Evolutionary conservation across 1,140 invertebrate genomes (phyloP).

Genomic region (Bacillus rossius): DNA sequence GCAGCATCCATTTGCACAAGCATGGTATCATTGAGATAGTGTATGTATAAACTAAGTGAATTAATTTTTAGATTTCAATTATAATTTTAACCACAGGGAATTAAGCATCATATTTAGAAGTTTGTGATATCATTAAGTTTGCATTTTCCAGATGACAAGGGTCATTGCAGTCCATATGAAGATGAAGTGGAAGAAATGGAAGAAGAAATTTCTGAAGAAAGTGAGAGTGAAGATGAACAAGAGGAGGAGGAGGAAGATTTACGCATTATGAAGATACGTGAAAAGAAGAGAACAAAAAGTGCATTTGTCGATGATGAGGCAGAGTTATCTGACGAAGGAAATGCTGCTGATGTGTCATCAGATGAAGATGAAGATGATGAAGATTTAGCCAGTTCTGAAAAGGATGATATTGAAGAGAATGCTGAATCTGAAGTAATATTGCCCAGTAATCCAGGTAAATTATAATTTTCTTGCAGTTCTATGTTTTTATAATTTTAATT

Average conservation of each 20-base stretch:
- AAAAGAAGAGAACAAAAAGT: constrained; percentile 6
- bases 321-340: constrained; percentile 23
- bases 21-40: too few species aligned
- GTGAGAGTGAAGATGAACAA: constrained; percentile 2
- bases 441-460: not conserved
- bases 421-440: not conserved
- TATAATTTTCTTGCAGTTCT: not conserved
- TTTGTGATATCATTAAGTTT: too few species aligned
- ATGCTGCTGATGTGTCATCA: constrained; percentile 23
- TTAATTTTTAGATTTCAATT: too few species aligned
- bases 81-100: too few species aligned
- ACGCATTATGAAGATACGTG: not conserved
- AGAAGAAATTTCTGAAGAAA: constrained; percentile 30
- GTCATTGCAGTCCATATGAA: not conserved
- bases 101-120: too few species aligned
- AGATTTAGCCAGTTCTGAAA: constrained; percentile 23
- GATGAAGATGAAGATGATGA: constrained; percentile 24
- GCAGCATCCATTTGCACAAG: too few species aligned
- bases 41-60: too few species aligned
- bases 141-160: too few species aligned
- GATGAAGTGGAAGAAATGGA: constrained; percentile 37
- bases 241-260: constrained; percentile 4
- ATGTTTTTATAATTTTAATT: not conserved
- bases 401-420: constrained; percentile 18
- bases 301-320: constrained; percentile 7